Evolutionary conservation across 2,797 vertebrate species (phyloP).

Genomic region (Gambelia wislizenii): DNA sequence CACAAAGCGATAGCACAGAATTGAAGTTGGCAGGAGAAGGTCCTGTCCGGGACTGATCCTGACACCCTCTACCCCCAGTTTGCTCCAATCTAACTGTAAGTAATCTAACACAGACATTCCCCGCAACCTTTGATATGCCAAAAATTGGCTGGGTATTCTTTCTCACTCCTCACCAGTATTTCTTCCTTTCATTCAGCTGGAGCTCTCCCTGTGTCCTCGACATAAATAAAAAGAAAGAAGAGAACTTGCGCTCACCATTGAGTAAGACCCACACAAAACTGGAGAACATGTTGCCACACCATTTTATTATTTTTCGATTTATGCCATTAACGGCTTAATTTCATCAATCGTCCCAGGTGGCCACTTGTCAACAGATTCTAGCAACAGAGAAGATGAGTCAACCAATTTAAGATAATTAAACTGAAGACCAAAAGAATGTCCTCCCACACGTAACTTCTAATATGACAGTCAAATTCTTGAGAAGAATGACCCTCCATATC

Average conservation of each 20-base stretch:
- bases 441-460: neutral
- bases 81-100: too few relatives aligned
- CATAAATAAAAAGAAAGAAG: neutral
- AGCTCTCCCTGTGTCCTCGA: neutral
- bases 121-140: too few relatives aligned
- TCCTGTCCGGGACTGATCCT: too few relatives aligned
- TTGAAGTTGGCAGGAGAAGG: too few relatives aligned
- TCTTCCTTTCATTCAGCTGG: neutral
- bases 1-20: too few relatives aligned
- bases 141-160: too few relatives aligned
- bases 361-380: conserved; percentile 4
- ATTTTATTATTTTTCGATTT: neutral
- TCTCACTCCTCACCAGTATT: neutral
- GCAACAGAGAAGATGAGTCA: neutral
- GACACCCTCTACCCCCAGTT: neutral
- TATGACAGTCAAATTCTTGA: neutral
- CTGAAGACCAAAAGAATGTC: neutral
- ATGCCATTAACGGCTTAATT: neutral
- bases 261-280: neutral
- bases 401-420: neutral
- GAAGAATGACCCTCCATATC: neutral
- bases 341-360: neutral
- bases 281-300: neutral
- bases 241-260: neutral
- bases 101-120: neutral